Conservation (phyloP, 2,113 vertebrate genomes). For the Gasterosteus nipponicus region DNA sequence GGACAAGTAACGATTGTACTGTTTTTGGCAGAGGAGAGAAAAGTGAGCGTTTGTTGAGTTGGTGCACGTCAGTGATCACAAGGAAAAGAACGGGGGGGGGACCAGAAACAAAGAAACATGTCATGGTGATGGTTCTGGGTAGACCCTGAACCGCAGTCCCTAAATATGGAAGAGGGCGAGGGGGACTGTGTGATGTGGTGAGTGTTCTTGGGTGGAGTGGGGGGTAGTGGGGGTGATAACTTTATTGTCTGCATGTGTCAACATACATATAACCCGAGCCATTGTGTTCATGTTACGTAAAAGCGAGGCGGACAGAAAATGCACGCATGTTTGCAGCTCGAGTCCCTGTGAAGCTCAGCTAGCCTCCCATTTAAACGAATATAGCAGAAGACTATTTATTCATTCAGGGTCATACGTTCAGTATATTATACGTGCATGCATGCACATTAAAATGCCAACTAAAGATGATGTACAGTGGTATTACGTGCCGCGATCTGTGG, state of each 20-base stretch:
- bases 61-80: conserved; percentile 47
- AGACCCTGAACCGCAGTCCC: conserved; percentile 33
- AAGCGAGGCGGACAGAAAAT: neutral
- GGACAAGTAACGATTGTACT: conserved; percentile 63
- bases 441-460: conserved; percentile 6
- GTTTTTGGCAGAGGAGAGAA: conserved; percentile 46
- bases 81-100: conserved; percentile 8
- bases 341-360: conserved; percentile 1
- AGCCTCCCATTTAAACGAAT: neutral
- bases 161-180: conserved; percentile 32
- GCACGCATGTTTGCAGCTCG: neutral
- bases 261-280: conserved; percentile 19
- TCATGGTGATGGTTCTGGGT: conserved; percentile 46
- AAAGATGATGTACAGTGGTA: neutral
- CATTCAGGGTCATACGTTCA: conserved; percentile 21
- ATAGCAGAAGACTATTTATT: conserved; percentile 43
- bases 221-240: conserved; percentile 8
- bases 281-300: conserved; percentile 13
- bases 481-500: neutral
- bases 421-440: conserved; percentile 7
- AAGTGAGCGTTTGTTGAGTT: conserved; percentile 47
- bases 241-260: conserved; percentile 28
- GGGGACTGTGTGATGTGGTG: conserved; percentile 58
- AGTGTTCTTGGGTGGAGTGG: conserved; percentile 22
- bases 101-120: conserved; percentile 58